phyloP scores from a whole-genome alignment of 2,888 invertebrate species.

The Pristionchus exspectatus region DNA sequence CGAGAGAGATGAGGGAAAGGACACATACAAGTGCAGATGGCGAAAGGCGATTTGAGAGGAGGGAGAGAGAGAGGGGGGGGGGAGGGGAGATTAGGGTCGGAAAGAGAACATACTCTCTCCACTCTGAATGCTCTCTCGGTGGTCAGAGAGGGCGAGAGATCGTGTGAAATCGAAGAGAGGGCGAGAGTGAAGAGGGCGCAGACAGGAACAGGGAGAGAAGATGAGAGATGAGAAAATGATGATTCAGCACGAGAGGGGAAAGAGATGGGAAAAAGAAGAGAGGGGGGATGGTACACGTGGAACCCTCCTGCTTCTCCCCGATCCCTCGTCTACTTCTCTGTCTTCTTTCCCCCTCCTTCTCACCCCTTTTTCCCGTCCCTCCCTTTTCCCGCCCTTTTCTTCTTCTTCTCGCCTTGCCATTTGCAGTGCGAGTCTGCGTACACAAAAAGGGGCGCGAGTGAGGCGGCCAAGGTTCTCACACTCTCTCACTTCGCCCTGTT shows the following conservation, averaged over 20 bases:
- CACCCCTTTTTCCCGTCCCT: constrained; percentile 2
- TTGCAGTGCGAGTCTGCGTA: constrained; percentile 46
- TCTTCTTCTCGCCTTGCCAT: constrained; percentile 8
- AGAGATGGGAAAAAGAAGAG: constrained; percentile 1
- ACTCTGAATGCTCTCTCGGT: neutral
- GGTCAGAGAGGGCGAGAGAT: neutral
- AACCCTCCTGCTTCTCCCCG: neutral
- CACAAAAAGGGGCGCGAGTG: constrained; percentile 7
- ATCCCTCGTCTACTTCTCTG: neutral
- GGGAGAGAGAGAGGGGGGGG: neutral
- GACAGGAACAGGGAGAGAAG: constrained; percentile 10
- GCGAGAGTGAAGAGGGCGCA: neutral
- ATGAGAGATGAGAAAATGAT: constrained; percentile 44
- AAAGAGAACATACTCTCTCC: constrained; percentile 6
- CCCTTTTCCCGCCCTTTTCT: constrained; percentile 39
- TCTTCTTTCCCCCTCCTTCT: neutral
- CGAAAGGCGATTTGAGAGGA: constrained; percentile 22
- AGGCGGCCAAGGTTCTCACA: neutral
- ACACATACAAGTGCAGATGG: constrained; percentile 41
- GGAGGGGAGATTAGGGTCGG: neutral
- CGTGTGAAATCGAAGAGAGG: neutral
- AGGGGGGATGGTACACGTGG: constrained; percentile 10
- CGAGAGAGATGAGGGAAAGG: neutral
- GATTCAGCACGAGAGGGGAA: constrained; percentile 47
- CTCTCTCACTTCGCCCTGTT: neutral